Evolutionary conservation across 2,888 invertebrate species (phyloP).

Genomic region (Sycophila texana): DNA sequence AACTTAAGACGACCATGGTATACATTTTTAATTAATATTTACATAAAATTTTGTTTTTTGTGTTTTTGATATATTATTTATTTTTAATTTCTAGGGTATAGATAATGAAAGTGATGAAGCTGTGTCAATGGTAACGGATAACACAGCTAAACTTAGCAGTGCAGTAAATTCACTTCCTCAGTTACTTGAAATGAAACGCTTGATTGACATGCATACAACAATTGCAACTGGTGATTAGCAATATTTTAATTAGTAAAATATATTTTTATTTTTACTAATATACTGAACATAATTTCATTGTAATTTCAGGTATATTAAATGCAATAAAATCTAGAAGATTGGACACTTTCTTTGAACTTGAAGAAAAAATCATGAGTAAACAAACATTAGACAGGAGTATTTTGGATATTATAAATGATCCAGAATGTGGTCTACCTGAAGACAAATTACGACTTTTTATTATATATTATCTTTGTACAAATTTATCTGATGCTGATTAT

Average conservation of each 20-base stretch:
- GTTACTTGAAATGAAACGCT: slow-evolving; percentile 95
- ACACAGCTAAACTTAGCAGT: slow-evolving; percentile 93
- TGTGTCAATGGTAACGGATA: slow-evolving; percentile 89
- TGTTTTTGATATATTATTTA: background rate
- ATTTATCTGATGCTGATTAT: slow-evolving; percentile 88
- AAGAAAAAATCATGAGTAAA: slow-evolving; percentile 97
- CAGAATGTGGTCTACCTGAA: slow-evolving; percentile 90
- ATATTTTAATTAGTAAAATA: background rate
- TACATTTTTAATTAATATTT: background rate
- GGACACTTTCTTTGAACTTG: slow-evolving; percentile 97
- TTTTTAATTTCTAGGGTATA: slow-evolving; percentile 79
- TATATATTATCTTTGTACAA: slow-evolving; percentile 92
- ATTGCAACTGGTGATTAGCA: slow-evolving; percentile 88
- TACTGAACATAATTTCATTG: slow-evolving; percentile 38
- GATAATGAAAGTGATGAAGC: slow-evolving; percentile 92
- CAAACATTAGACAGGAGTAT: slow-evolving; percentile 88
- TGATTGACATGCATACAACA: slow-evolving; percentile 99
- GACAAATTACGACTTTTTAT: slow-evolving; percentile 96
- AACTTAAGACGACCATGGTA: slow-evolving; percentile 93
- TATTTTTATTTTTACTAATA: background rate
- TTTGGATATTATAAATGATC: slow-evolving; percentile 91
- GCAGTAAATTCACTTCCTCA: slow-evolving; percentile 98
- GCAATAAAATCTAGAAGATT: slow-evolving; percentile 91
- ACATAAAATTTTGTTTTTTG: background rate
- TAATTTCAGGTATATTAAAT: slow-evolving; percentile 83